Evolutionary conservation across 2,113 vertebrate species (phyloP), one percentile per base, ranked within the genome.

Genomic region (Neomonachus schauinslandi): DNA sequence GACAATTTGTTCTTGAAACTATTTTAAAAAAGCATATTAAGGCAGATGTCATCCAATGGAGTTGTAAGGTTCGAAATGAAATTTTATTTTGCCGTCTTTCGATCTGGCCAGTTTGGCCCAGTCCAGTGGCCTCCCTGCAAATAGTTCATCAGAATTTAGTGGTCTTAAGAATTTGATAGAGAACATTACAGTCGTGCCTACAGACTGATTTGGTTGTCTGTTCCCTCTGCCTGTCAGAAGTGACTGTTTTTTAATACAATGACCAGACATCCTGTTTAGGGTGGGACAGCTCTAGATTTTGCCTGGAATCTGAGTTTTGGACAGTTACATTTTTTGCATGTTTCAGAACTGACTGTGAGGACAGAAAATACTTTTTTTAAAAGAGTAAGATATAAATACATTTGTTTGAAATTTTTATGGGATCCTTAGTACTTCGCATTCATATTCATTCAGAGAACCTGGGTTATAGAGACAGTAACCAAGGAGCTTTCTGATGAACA

Each of bases 221-320:
- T 72, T 85, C 49, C 65, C 82, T 93, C 26, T 95, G 69, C 79
- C 15, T 89, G 18, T 65, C 81, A 89, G 90, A 95, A 83, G 31
- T 21, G 51, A 79, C 91, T 88, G 61, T 4, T 53, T 89, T 79
- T 57, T 89, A 88, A 33, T 91, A 95, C 92, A 97, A 94, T 97
- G 61, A 72, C 63, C 88, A 97, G 93, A 97, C 95, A 89, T 93
- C 91, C 94, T 97, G 89, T 92, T 98, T 94, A 85, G 91, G 84
- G 89, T 91, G 89, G 81, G 51, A 89, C 59, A 82, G n/a, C n/a
- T 36, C 59, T 94, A 82, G 53, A 82, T 95, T 97, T 97, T 98
- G 53, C 93, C 81, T 94, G 96, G 81, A 98, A 84, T 94, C 67
- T 97, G 77, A 95, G 82, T 74, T 96, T 96, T 80, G 53, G 42